Conservation (phyloP, 2,113 vertebrate species). For the Chloroceryle aenea region DNA sequence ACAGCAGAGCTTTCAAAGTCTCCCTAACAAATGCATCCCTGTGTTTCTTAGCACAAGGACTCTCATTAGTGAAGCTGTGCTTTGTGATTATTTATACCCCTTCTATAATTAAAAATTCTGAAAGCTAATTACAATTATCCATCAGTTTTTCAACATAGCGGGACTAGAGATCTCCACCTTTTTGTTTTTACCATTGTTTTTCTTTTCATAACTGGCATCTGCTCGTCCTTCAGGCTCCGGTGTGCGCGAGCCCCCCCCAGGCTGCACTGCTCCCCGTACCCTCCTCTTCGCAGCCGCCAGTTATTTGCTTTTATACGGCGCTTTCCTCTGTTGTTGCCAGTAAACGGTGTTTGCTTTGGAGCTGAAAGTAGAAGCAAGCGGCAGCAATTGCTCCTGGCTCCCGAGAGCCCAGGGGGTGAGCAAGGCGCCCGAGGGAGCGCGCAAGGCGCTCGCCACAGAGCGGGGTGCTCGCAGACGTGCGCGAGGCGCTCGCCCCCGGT, state of each 20-base stretch:
- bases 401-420: neutral
- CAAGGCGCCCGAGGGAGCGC: neutral
- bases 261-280: fast-evolving
- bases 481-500: neutral
- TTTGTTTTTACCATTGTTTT: neutral
- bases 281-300: fast-evolving
- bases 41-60: slow-evolving; percentile 57
- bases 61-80: slow-evolving; percentile 73
- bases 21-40: slow-evolving; percentile 65
- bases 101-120: slow-evolving; percentile 81
- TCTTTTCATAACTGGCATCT: neutral
- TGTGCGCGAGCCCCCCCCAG: fast-evolving
- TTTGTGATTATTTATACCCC: slow-evolving; percentile 78
- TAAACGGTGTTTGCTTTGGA: neutral
- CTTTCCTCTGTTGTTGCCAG: neutral
- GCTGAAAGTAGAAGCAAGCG: neutral
- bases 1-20: slow-evolving; percentile 65
- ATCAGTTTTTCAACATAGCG: slow-evolving; percentile 43
- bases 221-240: neutral
- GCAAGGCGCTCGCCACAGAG: too few species aligned
- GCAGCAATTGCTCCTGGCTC: neutral
- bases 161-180: slow-evolving; percentile 21
- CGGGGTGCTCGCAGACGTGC: neutral
- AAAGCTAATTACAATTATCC: slow-evolving; percentile 80
- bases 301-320: neutral